Percentiles rank a stretch among this genome's conserved stretches.
Evolutionary conservation across 2,113 vertebrate species (phyloP).

Genomic region (Helogale parvula): DNA sequence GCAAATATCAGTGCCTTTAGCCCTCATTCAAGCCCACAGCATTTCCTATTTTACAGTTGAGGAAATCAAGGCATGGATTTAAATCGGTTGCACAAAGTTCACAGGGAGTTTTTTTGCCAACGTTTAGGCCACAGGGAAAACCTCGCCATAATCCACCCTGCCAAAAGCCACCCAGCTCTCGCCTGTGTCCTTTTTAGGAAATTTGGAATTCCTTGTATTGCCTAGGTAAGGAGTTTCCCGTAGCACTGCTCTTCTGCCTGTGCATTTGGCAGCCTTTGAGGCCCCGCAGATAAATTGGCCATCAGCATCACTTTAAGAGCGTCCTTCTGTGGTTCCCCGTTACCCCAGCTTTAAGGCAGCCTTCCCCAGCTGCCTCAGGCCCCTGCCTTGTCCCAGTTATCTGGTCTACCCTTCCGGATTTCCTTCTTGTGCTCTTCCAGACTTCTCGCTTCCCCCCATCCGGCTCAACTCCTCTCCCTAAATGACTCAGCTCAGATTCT

Average conservation of each 20-base stretch:
- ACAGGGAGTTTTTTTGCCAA: background rate
- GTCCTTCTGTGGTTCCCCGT: background rate
- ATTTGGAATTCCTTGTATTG: background rate
- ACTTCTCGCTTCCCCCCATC: background rate
- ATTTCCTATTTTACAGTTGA: background rate
- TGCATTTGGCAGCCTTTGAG: background rate
- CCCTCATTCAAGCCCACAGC: rapidly evolving
- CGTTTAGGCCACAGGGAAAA: background rate
- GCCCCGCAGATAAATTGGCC: background rate
- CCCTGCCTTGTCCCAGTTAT: background rate
- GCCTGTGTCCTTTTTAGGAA: background rate
- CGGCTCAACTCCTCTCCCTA: background rate
- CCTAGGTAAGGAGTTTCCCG: background rate
- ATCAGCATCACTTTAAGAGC: background rate
- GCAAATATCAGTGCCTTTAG: background rate
- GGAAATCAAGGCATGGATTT: background rate
- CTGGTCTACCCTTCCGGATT: background rate
- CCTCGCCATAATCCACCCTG: background rate
- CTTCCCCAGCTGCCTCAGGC: background rate
- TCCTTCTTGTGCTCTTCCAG: background rate
- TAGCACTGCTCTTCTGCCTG: background rate
- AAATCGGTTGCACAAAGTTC: background rate
- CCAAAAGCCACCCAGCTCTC: background rate
- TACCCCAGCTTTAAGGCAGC: background rate
- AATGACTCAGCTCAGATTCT: conserved; percentile 42